These are phyloP conservation scores for Xestia ashworthii DNA, from an alignment of 2,888 invertebrate species.

Conservation along the genomic window DNA sequence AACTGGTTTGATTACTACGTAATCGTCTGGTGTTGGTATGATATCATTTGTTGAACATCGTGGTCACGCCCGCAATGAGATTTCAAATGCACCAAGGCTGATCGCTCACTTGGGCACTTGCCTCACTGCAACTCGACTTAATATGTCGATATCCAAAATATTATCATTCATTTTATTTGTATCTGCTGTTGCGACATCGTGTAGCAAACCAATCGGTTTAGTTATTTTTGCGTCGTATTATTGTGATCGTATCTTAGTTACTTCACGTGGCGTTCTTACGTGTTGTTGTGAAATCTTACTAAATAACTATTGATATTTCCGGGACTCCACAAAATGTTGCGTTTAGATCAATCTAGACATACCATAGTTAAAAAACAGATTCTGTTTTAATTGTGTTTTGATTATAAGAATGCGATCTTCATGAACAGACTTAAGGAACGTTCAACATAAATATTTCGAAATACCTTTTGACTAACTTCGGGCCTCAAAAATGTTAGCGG, in stretches of 20 bases:
- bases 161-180: slow-evolving; percentile 59
- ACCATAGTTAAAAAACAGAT: background rate
- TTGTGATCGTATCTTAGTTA: slow-evolving; percentile 13
- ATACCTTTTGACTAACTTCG: background rate
- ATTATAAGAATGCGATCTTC: background rate
- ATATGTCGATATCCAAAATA: slow-evolving; percentile 58
- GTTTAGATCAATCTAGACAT: background rate
- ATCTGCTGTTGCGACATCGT: slow-evolving; percentile 39
- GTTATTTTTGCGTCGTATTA: slow-evolving; percentile 42
- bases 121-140: slow-evolving; percentile 58
- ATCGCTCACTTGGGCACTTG: slow-evolving; percentile 71
- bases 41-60: slow-evolving; percentile 86
- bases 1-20: slow-evolving; percentile 84
- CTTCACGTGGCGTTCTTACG: slow-evolving; percentile 4
- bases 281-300: slow-evolving; percentile 22
- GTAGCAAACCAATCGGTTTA: slow-evolving; percentile 33
- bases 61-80: slow-evolving; percentile 81
- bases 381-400: slow-evolving; percentile 3
- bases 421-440: background rate
- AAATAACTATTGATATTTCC: slow-evolving; percentile 22
- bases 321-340: background rate
- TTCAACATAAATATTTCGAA: background rate
- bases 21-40: slow-evolving; percentile 84
- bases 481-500: slow-evolving; percentile 31
- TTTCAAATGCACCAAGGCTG: slow-evolving; percentile 80